These are phyloP conservation scores for Muscidifurax raptorellus DNA, from an alignment of 1,140 invertebrate species.

Conservation along the genomic window DNA sequence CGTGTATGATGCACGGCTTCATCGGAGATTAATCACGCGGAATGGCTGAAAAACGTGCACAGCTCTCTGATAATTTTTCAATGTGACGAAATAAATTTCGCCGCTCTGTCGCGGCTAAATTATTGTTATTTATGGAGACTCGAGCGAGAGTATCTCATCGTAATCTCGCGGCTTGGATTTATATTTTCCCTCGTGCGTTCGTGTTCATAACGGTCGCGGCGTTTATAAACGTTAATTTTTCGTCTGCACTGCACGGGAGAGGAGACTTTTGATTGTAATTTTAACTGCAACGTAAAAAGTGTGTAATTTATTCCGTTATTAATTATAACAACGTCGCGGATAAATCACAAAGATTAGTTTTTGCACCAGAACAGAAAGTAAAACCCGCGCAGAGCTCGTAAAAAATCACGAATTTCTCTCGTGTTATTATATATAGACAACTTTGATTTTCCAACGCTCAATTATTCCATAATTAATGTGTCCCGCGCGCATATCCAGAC, in stretches of 20 bases:
- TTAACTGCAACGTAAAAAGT: too few species aligned
- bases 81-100: background rate
- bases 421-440: too few species aligned
- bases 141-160: background rate
- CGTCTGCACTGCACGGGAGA: too few species aligned
- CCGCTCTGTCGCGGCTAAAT: background rate
- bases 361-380: background rate
- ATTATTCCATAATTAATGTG: too few species aligned
- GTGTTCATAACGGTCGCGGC: too few species aligned
- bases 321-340: background rate
- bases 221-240: too few species aligned
- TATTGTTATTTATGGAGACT: background rate
- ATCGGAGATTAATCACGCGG: conserved; percentile 1
- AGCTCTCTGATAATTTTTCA: background rate
- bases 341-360: background rate
- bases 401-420: too few species aligned
- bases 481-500: background rate
- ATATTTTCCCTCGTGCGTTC: background rate
- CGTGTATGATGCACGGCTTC: background rate
- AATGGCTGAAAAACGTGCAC: background rate
- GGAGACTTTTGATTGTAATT: too few species aligned
- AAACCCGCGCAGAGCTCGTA: background rate
- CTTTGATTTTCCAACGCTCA: too few species aligned
- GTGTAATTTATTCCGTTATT: too few species aligned
- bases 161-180: background rate